phyloP scores from a whole-genome alignment of 2,113 vertebrate genomes.

The Ornithorhynchus anatinus region DNA sequence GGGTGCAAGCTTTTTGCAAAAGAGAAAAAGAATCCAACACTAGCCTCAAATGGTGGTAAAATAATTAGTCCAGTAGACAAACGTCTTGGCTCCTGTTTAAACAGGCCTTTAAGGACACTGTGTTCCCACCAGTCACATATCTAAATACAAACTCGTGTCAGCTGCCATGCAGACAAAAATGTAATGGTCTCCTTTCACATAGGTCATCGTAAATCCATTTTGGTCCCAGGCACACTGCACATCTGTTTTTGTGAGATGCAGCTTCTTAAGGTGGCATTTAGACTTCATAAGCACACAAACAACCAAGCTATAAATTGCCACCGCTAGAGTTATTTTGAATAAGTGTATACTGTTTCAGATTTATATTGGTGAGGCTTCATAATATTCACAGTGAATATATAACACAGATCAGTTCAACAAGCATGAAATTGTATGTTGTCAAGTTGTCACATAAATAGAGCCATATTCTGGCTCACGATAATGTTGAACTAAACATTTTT shows the following conservation, averaged over 20 bases:
- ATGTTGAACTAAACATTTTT: slow-evolving; percentile 73
- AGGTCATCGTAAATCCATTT: slow-evolving; percentile 78
- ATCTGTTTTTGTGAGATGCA: slow-evolving; percentile 76
- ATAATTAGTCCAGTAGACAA: slow-evolving; percentile 70
- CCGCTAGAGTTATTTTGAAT: slow-evolving; percentile 77
- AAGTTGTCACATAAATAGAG: slow-evolving; percentile 83
- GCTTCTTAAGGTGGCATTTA: slow-evolving; percentile 75
- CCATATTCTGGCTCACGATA: slow-evolving; percentile 71
- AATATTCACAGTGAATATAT: slow-evolving; percentile 78
- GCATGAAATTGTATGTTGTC: slow-evolving; percentile 85
- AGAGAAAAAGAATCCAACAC: not conserved
- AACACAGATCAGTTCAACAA: slow-evolving; percentile 83
- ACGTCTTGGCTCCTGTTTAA: slow-evolving; percentile 74
- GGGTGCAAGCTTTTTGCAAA: not conserved
- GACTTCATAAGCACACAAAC: slow-evolving; percentile 67
- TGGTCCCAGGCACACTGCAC: slow-evolving; percentile 74
- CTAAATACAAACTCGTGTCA: slow-evolving; percentile 82
- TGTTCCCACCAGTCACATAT: slow-evolving; percentile 72
- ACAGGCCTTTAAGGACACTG: slow-evolving; percentile 73
- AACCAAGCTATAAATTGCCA: slow-evolving; percentile 73
- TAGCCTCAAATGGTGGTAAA: slow-evolving; percentile 58
- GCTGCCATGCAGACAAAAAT: slow-evolving; percentile 76
- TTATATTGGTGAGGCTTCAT: slow-evolving; percentile 77
- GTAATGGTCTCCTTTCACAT: slow-evolving; percentile 69
- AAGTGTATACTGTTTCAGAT: slow-evolving; percentile 82